Evolutionary conservation across 1,140 invertebrate species (phyloP).

Genomic region (Frieseomelitta varia): DNA sequence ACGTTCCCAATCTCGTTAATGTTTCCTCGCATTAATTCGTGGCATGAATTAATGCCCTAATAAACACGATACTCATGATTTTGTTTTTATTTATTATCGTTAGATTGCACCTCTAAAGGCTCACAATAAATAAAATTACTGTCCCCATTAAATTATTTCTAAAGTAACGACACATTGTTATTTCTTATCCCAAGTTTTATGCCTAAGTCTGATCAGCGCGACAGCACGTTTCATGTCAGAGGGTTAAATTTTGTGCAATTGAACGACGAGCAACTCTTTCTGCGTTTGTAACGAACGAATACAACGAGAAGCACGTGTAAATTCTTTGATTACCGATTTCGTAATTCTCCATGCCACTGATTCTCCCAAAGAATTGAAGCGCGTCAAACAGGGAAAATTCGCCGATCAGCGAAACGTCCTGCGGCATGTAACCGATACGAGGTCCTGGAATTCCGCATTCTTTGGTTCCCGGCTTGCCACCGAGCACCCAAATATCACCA

Average conservation of each 20-base stretch:
- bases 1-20: neutral
- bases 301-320: neutral
- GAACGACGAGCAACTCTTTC: neutral
- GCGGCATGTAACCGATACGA: conserved; percentile 93
- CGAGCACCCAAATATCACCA: conserved; percentile 91
- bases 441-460: conserved; percentile 90
- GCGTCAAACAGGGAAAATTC: conserved; percentile 94
- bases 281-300: neutral
- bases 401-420: conserved; percentile 93
- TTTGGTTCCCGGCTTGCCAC: conserved; percentile 87
- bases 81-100: no score
- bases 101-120: no score
- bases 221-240: no score
- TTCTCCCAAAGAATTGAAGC: conserved; percentile 93
- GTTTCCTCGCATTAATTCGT: no score
- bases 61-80: no score
- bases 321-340: conserved; percentile 81
- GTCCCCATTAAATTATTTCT: no score
- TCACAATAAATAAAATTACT: no score
- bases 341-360: conserved; percentile 89
- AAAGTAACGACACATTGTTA: no score
- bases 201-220: no score
- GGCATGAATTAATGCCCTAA: no score
- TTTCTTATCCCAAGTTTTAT: no score
- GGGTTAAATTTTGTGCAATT: no score